Percentiles rank a stretch among this genome's conserved stretches.
phyloP scores from a whole-genome alignment of 2,888 invertebrate genomes.

The Drosophila vallismaia region DNA sequence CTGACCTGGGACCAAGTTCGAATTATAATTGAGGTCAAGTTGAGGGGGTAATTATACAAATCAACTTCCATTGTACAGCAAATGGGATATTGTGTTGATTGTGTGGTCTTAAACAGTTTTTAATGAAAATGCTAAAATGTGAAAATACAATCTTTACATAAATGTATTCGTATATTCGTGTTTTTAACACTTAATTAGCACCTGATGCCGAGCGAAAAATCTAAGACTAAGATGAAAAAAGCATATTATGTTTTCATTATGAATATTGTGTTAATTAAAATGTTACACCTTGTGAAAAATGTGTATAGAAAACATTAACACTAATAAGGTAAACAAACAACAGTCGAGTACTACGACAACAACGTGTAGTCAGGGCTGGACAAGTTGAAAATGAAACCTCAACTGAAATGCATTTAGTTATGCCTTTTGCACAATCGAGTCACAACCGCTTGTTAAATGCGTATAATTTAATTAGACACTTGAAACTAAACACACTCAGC shows the following conservation, averaged over 20 bases:
- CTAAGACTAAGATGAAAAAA: conserved; percentile 8
- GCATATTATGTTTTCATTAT: conserved; percentile 59
- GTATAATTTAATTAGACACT: conserved; percentile 76
- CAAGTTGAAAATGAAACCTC: conserved; percentile 38
- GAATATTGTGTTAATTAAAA: conserved; percentile 72
- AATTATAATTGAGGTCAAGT: conserved; percentile 42
- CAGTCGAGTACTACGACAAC: conserved; percentile 36
- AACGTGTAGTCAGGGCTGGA: conserved; percentile 44
- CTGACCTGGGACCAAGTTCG: conserved; percentile 17
- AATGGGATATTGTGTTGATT: conserved; percentile 39
- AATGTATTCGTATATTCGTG: conserved; percentile 10
- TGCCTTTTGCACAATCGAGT: conserved; percentile 76
- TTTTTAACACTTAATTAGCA: conserved; percentile 71
- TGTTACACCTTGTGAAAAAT: conserved; percentile 73
- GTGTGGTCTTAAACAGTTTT: conserved; percentile 31
- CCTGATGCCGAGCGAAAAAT: conserved; percentile 33
- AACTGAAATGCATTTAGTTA: conserved; percentile 59
- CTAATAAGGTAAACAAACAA: conserved; percentile 49
- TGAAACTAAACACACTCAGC: conserved; percentile 64
- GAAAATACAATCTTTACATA: conserved; percentile 2
- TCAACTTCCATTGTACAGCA: conserved; percentile 14
- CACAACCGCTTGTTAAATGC: conserved; percentile 73
- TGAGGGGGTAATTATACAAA: conserved; percentile 35
- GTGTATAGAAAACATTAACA: conserved; percentile 46
- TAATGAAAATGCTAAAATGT: conserved; percentile 31